phyloP scores from a whole-genome alignment of 2,888 invertebrate genomes.

The Notodonta dromedarius region DNA sequence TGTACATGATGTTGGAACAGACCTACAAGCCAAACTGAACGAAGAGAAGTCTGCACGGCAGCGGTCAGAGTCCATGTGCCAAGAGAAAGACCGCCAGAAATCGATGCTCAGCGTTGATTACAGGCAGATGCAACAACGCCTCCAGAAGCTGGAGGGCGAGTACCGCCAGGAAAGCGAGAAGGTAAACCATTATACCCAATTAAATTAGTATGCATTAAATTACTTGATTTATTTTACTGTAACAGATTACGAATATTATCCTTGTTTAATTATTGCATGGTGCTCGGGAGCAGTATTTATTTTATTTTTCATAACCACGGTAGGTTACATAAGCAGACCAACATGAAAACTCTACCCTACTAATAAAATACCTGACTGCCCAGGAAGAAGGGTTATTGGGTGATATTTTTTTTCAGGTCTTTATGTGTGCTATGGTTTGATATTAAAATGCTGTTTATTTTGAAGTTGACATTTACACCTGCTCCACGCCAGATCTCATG shows the following conservation, averaged over 20 bases:
- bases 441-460: too few relatives aligned
- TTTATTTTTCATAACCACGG: too few relatives aligned
- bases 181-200: slow-evolving; percentile 63
- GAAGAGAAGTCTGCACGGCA: slow-evolving; percentile 95
- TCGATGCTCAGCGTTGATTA: slow-evolving; percentile 98
- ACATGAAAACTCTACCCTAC: too few relatives aligned
- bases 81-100: slow-evolving; percentile 97
- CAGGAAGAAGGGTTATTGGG: too few relatives aligned
- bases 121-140: slow-evolving; percentile 95
- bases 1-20: slow-evolving; percentile 70
- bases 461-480: too few relatives aligned
- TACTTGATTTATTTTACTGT: background rate
- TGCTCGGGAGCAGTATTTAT: too few relatives aligned
- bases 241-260: background rate
- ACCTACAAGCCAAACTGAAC: slow-evolving; percentile 95
- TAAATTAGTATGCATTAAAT: background rate
- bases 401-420: too few relatives aligned
- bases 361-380: too few relatives aligned
- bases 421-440: too few relatives aligned
- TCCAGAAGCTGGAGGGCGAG: slow-evolving; percentile 96
- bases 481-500: too few relatives aligned
- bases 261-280: background rate
- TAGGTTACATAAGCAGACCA: too few relatives aligned
- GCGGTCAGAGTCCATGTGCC: slow-evolving; percentile 92
- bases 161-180: slow-evolving; percentile 94